Evolutionary conservation across 2,888 invertebrate genomes (phyloP), one percentile per base, ranked within the genome.

Genomic region (Drosophila meridiana): DNA sequence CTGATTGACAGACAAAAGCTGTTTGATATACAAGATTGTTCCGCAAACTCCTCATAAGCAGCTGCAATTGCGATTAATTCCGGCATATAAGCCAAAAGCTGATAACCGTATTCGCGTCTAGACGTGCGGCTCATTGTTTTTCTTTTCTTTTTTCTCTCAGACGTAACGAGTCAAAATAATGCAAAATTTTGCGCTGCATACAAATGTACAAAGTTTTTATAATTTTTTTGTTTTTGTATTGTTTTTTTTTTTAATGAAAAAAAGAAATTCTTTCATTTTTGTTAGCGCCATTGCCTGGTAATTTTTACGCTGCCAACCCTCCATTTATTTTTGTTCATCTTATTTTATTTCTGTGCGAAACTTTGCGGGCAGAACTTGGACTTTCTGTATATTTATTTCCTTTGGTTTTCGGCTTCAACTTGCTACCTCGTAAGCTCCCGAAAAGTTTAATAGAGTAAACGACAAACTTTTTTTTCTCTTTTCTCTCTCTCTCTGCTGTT

Each of bases 381-480:
- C 80, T 84, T 78, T 74, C 47, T 75, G 80, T 89, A 76, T 87
- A 84, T 89, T 87, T 89, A 89, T 89, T 89, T 87, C 82, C 80
- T 82, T 72, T 83, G 85, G 83, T 87, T 88, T 52, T 86, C 80
- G 78, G 83, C 88, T 74, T 78, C 76, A 80, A 82, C 80, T 81
- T 91, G 90, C 80, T 80, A 83, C 83, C 87, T 86, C 87, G 91
- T 89, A 91, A 91, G 91, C 91, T 91, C 80, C 74, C 74, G 6
- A 42, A 91, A 91, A 91, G 91, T 91, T 91, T 90, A 91, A 91
- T 91, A 90, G 87, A 91, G 91, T 91, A 91, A 91, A 91, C 85
- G 86, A 82, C 82, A 87, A 90, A 90, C 80, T 90, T 90, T 84
- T 76, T 76, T 76, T 34, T 14, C 30, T 50, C 5, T n/a, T 34